These are phyloP conservation scores for Sicus ferrugineus DNA, from an alignment of 2,888 invertebrate species.

Conservation along the genomic window DNA sequence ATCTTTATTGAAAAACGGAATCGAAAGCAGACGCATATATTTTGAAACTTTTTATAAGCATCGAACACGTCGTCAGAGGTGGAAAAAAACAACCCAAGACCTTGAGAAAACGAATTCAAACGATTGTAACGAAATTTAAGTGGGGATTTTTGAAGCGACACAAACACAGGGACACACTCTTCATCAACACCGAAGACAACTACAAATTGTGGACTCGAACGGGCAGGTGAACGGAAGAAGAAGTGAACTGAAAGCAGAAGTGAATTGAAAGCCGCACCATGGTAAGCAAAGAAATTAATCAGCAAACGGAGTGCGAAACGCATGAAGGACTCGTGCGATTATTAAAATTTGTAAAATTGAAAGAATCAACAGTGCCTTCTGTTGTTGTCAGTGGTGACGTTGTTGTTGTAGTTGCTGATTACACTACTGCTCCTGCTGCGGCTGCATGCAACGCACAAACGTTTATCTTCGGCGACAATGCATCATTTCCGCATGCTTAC, in stretches of 20 bases:
- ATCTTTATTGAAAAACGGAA: constrained; percentile 8
- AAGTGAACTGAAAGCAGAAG: constrained; percentile 9
- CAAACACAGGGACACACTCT: not conserved
- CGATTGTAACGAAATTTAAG: not conserved
- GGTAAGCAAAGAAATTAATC: constrained; percentile 19
- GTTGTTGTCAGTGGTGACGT: constrained; percentile 17
- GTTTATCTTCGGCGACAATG: constrained; percentile 37
- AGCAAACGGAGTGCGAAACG: not conserved
- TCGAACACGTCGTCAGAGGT: not conserved
- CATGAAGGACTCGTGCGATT: not conserved
- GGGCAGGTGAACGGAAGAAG: not conserved
- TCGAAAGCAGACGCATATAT: no score
- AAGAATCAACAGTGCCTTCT: not conserved
- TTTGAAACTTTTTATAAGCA: not conserved
- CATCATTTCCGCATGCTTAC: constrained; percentile 34
- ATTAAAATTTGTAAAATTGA: constrained; percentile 12
- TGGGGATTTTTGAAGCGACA: not conserved
- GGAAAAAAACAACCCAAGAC: not conserved
- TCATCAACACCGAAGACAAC: not conserved
- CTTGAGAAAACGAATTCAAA: not conserved
- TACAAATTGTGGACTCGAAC: not conserved
- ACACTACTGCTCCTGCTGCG: constrained; percentile 24
- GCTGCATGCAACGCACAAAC: constrained; percentile 20
- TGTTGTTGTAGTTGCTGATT: constrained; percentile 22
- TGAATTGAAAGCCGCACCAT: constrained; percentile 21